Conservation (phyloP, 2,888 invertebrate species). For the Agriopis aurantiaria region DNA sequence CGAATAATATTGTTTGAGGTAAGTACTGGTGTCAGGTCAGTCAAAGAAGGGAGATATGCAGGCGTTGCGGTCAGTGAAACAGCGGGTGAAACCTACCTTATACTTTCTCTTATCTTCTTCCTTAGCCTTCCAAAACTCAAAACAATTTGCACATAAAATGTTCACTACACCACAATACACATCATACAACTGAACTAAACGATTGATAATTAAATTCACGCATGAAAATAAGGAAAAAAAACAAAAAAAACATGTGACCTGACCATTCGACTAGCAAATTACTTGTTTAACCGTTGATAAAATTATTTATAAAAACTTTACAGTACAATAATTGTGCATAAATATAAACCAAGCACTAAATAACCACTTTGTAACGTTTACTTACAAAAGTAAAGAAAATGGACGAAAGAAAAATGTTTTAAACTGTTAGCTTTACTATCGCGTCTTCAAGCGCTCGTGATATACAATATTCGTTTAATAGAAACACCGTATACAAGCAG, state of each 20-base stretch:
- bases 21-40: no score
- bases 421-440: constrained; percentile 3
- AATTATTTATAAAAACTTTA: background rate
- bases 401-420: background rate
- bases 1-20: background rate
- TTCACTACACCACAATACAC: background rate
- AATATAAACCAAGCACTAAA: background rate
- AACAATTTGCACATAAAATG: background rate
- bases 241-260: constrained; percentile 1
- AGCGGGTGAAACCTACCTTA: background rate
- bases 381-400: background rate
- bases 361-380: constrained; percentile 1
- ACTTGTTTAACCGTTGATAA: background rate
- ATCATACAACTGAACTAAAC: background rate
- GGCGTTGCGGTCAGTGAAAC: no score
- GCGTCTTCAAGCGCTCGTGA: constrained; percentile 5
- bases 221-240: constrained; percentile 4
- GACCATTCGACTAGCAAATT: background rate
- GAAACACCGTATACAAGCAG: background rate
- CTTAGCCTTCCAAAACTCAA: background rate
- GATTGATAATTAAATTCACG: background rate
- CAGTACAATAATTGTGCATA: background rate
- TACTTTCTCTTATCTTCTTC: background rate
- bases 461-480: constrained; percentile 6
- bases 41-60: no score